Base-by-base conservation (phyloP, 2,888 invertebrate species). In the Hyposoter dolosus region DNA sequence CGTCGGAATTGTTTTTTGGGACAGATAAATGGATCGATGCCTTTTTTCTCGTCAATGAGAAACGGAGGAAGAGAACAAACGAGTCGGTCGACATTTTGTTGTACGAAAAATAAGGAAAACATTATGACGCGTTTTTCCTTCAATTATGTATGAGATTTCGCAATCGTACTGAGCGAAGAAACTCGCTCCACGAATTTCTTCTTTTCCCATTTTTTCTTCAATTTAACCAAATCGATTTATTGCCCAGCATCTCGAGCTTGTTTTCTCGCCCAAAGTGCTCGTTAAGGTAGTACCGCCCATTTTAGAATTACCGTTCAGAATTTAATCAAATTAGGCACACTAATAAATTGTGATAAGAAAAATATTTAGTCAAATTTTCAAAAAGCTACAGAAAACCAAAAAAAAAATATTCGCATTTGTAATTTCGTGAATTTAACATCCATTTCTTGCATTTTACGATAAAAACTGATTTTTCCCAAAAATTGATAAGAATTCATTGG, bases 1-100 rank as follows among this genome's bases (percentile, higher is more conserved):
- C 90, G 88, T 79, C 88, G 85, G 88, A 89, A 89, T 40, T 10
- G 1, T 90, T 88, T 90, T 90, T 88, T 82, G 91, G 90, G 90
- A 92, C 91, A 91, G 92, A 71, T 72, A 75, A 65, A 45, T 43
- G 32, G 17, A 68, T 75, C 43, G 56, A 68, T 15, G 45, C 47
- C 28, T n/a, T 40, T 6, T 23, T 6, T 56, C 10, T 47, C 69
- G 32, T 15, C 4, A 43, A 40, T 7, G 40, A 63, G 40, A 63
- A 75, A 56, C 17, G 23, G 43, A 68, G 32, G 47, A 15, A 28
- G 32, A 45, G 15, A 23, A 32, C 19, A 32, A 71, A 71, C 15
- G 0, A 10, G 17, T 40, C 15, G 17, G 3, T 12, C 3, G 28
- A 50, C 32, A 28, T 43, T 43, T 23, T 28, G 7, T 68, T 43